These are phyloP conservation scores for Smittia aterrima DNA, from an alignment of 2,888 invertebrate species.

Conservation along the genomic window DNA sequence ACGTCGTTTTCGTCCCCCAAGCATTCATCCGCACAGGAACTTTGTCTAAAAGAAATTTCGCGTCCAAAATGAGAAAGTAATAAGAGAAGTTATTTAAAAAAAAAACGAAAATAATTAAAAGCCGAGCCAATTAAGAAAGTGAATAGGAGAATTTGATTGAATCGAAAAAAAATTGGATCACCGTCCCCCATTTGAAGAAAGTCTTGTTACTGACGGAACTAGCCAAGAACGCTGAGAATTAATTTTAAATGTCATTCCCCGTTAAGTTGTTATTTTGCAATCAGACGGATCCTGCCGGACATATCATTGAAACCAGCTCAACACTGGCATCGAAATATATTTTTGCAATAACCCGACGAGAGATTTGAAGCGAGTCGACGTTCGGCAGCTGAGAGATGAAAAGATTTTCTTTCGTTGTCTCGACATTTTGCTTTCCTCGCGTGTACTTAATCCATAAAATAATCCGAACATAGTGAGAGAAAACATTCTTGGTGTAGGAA, in stretches of 20 bases:
- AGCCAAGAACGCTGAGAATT: not conserved
- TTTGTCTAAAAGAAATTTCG: not conserved
- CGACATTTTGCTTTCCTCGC: not conserved
- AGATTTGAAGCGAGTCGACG: not conserved
- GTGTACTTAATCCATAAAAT: not conserved
- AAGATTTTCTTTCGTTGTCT: not conserved
- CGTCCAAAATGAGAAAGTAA: slow-evolving; percentile 1
- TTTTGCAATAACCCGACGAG: slow-evolving; percentile 3
- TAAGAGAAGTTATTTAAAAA: not conserved
- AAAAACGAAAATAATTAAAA: not conserved
- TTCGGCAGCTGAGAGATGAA: not conserved
- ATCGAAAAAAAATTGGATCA: slow-evolving; percentile 10
- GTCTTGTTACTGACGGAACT: not conserved
- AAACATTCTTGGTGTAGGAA: not conserved
- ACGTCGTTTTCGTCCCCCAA: not conserved
- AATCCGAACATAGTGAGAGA: not conserved
- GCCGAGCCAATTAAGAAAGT: not conserved
- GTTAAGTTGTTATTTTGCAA: not conserved
- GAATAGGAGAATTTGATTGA: not conserved
- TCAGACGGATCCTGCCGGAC: not conserved
- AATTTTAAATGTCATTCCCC: not conserved
- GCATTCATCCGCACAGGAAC: not conserved
- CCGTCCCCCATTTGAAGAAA: not conserved
- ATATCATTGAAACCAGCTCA: slow-evolving; percentile 11
- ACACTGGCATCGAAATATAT: not conserved